Evolutionary conservation across 2,797 vertebrate species (phyloP).

Genomic region (Alectoris magna): DNA sequence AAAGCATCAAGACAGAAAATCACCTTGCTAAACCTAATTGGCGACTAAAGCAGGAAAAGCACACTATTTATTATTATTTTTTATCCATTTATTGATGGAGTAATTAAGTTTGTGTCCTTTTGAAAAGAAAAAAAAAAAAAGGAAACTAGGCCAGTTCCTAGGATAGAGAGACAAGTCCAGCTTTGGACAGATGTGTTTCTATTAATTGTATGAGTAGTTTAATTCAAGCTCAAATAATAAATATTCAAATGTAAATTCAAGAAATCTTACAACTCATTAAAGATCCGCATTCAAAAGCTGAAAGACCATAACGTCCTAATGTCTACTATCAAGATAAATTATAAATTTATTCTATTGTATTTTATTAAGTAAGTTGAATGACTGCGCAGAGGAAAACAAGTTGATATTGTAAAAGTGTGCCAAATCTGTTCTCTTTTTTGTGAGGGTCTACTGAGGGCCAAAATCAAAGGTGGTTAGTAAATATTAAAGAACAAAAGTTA

Average conservation of each 20-base stretch:
- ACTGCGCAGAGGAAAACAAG: neutral
- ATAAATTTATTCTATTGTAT: fast-evolving
- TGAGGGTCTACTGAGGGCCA: neutral
- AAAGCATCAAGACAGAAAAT: neutral
- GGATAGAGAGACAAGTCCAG: neutral
- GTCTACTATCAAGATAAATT: neutral
- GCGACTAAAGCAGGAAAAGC: neutral
- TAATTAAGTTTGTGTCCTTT: neutral
- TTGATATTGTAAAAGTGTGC: neutral
- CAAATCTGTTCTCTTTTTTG: neutral
- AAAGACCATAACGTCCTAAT: neutral
- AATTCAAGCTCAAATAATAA: neutral
- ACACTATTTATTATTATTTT: neutral
- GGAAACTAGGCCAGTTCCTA: neutral
- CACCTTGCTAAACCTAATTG: neutral
- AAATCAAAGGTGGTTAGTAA: neutral
- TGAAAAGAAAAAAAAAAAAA: neutral
- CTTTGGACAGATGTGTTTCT: neutral
- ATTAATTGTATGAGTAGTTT: neutral
- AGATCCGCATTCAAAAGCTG: neutral
- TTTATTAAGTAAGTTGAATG: neutral
- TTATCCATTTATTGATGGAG: neutral
- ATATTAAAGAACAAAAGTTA: neutral
- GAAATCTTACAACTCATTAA: neutral
- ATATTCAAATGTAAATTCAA: neutral